These are phyloP conservation scores for Nothocercus julius DNA, from an alignment of 2,113 vertebrate species.

Conservation along the genomic window DNA sequence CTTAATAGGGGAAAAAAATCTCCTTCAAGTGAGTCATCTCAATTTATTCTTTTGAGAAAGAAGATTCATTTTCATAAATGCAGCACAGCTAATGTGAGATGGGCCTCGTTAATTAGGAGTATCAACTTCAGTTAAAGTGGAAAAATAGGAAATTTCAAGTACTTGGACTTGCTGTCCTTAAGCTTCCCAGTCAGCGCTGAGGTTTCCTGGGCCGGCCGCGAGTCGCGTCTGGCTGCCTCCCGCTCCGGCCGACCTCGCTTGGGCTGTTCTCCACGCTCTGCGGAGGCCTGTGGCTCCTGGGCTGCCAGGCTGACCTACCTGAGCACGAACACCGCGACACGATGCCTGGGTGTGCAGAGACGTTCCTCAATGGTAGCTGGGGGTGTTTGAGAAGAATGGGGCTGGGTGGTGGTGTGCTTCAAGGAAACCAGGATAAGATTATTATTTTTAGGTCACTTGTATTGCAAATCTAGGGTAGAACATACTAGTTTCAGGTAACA, in stretches of 20 bases:
- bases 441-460: not conserved
- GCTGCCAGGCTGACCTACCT: not conserved
- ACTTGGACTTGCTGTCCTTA: not conserved
- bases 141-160: not conserved
- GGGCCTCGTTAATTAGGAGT: too few relatives aligned
- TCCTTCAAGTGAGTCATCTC: not conserved
- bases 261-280: not conserved
- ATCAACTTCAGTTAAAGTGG: not conserved
- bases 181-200: not conserved
- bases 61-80: not conserved
- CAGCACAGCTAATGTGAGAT: not conserved
- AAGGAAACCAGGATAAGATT: not conserved
- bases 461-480: not conserved
- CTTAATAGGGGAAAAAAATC: not conserved
- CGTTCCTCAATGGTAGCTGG: not conserved
- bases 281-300: fast-evolving
- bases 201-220: not conserved
- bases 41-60: not conserved
- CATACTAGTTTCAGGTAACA: not conserved
- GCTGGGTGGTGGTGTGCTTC: not conserved
- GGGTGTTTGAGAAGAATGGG: not conserved
- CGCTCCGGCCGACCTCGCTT: too few relatives aligned
- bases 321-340: not conserved
- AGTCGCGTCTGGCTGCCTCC: not conserved
- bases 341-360: not conserved